Percentiles rank a stretch among this genome's conserved stretches.
These are phyloP conservation scores for Dendrolimus kikuchii DNA, from an alignment of 1,140 invertebrate species.

Conservation along the genomic window DNA sequence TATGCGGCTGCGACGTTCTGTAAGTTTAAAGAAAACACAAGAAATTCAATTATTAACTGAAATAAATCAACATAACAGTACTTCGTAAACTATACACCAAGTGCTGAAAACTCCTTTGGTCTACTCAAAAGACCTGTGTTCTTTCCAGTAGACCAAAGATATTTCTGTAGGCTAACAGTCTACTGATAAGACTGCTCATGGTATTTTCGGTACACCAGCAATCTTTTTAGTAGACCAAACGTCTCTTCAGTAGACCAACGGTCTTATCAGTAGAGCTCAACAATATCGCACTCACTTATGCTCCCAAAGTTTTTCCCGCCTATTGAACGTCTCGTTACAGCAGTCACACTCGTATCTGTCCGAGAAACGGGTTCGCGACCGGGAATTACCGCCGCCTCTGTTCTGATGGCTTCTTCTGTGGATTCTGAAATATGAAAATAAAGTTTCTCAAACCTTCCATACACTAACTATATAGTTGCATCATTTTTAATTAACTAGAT, in stretches of 20 bases:
- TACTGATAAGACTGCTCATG: not conserved
- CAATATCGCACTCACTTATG: conserved; percentile 45
- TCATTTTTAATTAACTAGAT: too few relatives aligned
- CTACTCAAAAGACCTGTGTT: not conserved
- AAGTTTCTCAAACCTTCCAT: not conserved
- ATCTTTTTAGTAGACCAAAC: conserved; percentile 11
- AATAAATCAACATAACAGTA: too few relatives aligned
- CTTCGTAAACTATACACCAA: too few relatives aligned
- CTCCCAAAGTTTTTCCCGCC: conserved; percentile 59
- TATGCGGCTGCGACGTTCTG: too few relatives aligned
- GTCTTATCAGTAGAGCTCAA: conserved; percentile 15
- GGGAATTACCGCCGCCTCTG: conserved; percentile 31
- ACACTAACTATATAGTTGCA: too few relatives aligned
- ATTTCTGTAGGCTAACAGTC: not conserved
- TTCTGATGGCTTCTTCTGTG: conserved; percentile 54
- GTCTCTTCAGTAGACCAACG: conserved; percentile 1
- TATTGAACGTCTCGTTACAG: conserved; percentile 57
- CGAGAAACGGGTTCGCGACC: conserved; percentile 35
- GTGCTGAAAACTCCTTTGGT: not conserved
- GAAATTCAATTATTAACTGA: too few relatives aligned
- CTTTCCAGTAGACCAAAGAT: not conserved
- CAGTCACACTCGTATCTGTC: conserved; percentile 66
- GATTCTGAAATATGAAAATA: conserved; percentile 33
- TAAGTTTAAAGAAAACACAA: too few relatives aligned
- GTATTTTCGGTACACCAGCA: not conserved